These are phyloP conservation scores for Eupithecia abbreviata DNA, from an alignment of 2,888 invertebrate genomes.

Conservation along the genomic window DNA sequence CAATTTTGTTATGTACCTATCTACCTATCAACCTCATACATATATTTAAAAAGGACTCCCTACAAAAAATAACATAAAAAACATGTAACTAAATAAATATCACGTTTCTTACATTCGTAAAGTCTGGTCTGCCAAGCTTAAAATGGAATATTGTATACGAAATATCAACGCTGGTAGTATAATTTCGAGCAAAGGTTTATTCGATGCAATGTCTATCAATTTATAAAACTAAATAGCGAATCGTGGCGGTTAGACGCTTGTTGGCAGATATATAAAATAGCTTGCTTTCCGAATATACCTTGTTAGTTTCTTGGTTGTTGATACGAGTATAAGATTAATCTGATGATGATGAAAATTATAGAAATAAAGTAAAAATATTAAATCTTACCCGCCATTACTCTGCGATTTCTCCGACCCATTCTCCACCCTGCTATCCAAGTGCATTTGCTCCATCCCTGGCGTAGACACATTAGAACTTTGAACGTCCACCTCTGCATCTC, in stretches of 20 bases:
- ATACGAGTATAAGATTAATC: neutral
- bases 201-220: neutral
- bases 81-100: no score
- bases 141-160: neutral
- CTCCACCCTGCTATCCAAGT: constrained; percentile 56
- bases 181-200: neutral
- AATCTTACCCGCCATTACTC: constrained; percentile 78
- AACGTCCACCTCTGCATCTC: constrained; percentile 84
- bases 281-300: neutral
- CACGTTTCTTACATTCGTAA: neutral
- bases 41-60: no score
- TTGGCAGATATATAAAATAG: neutral
- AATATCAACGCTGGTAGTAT: neutral
- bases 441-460: constrained; percentile 62
- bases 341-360: neutral
- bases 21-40: no score
- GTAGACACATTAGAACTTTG: constrained; percentile 83
- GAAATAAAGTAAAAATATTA: neutral
- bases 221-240: neutral
- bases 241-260: neutral
- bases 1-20: neutral
- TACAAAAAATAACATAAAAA: no score
- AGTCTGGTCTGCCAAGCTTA: neutral
- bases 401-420: constrained; percentile 72
- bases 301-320: neutral